Evolutionary conservation across 2,888 invertebrate genomes (phyloP), one percentile per base, ranked within the genome.

Genomic region (Hypena proboscidalis): DNA sequence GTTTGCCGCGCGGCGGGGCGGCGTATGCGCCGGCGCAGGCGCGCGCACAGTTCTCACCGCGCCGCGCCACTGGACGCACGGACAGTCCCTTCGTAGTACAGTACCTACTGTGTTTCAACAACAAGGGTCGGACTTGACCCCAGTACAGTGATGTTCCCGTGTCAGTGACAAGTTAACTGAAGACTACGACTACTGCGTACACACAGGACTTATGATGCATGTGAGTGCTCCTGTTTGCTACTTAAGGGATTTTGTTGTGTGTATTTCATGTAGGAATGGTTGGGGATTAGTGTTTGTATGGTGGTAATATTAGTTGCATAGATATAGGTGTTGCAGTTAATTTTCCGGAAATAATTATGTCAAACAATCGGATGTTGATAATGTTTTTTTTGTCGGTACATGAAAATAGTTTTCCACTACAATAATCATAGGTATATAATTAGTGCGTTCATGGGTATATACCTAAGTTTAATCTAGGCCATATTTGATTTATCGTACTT

Each of bases 181-280:
- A 71, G 61, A 58, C 58, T 15, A 32, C 31, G 22, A 31, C 23
- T 34, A 32, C 43, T 54, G 61, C 47, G 54, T 63, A 49, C 57
- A 64, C 55, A 64, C 69, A 71, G 77, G 71, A 79, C 77, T 74
- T 75, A 88, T 85, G 82, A 90, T 90, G 90, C 89, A 90, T 80
- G 90, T 89, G 66, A 90, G 90, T 88, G 70, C 48, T 35, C 39
- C 51, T 7, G 37, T 58, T 58, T 51, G 34, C 51, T 29, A 23
- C 17, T 29, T 35, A 21, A 17, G 26, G 17, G n/a, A 27, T 32
- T 27, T 8, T 22, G 20, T 27, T 21, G 26, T 33, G 7, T 9
- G 14, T 27, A 6, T 14, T 13, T 14, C 14, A n/a, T 14, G n/a
- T 27, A n/a, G 6, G 27, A 8, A n/a, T 8, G 8, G 8, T 27